These are phyloP conservation scores for Psittacula cyanocephala DNA, from an alignment of 2,113 vertebrate species.

Conservation along the genomic window DNA sequence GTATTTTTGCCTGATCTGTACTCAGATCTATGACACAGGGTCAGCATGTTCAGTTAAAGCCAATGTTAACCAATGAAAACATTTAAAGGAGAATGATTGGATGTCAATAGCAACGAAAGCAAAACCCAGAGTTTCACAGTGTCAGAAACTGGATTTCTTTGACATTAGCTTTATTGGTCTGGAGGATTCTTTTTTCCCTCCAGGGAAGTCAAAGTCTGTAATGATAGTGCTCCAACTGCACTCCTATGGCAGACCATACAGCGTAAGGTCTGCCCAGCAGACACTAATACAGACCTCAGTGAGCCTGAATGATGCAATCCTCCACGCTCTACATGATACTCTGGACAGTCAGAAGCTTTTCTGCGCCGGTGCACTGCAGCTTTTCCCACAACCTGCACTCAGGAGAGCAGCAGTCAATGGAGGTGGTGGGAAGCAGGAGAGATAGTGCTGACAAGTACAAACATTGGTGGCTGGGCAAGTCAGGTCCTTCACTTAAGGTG, in stretches of 20 bases:
- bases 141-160: background rate
- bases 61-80: background rate
- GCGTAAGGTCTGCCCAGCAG: background rate
- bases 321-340: background rate
- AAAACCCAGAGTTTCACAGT: background rate
- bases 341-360: background rate
- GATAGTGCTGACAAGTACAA: background rate
- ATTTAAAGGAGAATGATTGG: background rate
- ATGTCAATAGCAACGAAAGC: background rate
- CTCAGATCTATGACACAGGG: rapidly evolving
- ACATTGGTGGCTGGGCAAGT: background rate
- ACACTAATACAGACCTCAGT: background rate
- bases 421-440: background rate
- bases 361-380: rapidly evolving
- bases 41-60: background rate
- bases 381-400: background rate
- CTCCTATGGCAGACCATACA: background rate
- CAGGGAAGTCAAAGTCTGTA: background rate
- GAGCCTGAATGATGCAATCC: background rate
- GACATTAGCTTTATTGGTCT: background rate
- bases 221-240: background rate
- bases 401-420: background rate
- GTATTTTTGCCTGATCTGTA: background rate
- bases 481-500: background rate
- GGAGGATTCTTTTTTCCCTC: background rate